phyloP scores from a whole-genome alignment of 2,797 vertebrate species.

The Eupleurogrammus muticus region DNA sequence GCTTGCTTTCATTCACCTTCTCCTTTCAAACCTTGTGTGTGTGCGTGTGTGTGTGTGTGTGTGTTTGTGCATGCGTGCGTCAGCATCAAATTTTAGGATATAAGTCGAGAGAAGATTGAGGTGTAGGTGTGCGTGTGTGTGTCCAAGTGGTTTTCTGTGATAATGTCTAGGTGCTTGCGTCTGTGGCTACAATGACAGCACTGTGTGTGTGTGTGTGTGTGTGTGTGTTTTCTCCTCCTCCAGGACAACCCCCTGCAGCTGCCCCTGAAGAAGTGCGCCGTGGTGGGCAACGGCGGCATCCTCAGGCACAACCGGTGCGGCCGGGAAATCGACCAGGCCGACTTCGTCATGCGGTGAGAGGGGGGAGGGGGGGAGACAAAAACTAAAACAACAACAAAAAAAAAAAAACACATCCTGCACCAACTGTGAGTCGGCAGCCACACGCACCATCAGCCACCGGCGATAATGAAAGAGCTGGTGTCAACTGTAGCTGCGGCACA shows the following conservation, averaged over 20 bases:
- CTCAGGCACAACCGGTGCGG: conserved; percentile 94
- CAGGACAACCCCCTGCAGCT: conserved; percentile 93
- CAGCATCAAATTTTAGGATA: conserved; percentile 10
- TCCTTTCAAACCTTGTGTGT: background rate
- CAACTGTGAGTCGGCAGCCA: conserved; percentile 11
- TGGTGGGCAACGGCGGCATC: conserved; percentile 97
- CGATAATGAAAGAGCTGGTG: too few relatives aligned
- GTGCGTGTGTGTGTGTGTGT: conserved; percentile 7
- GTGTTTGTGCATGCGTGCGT: background rate
- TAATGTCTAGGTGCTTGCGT: background rate
- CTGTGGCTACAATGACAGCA: conserved; percentile 10
- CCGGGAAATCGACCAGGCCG: conserved; percentile 90
- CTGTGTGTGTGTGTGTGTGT: background rate
- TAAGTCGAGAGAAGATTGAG: background rate
- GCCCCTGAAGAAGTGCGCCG: conserved; percentile 94
- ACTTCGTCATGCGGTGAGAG: conserved; percentile 94
- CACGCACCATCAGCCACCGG: too few relatives aligned
- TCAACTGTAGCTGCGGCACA: too few relatives aligned
- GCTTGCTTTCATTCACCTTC: conserved; percentile 5
- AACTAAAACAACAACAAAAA: too few relatives aligned
- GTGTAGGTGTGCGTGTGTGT: background rate
- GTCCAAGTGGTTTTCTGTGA: background rate
- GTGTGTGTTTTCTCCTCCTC: conserved; percentile 21
- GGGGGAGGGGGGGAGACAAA: too few relatives aligned
- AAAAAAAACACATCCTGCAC: background rate